phyloP scores from a whole-genome alignment of 2,888 invertebrate species.

The Heliconius ismenius region DNA sequence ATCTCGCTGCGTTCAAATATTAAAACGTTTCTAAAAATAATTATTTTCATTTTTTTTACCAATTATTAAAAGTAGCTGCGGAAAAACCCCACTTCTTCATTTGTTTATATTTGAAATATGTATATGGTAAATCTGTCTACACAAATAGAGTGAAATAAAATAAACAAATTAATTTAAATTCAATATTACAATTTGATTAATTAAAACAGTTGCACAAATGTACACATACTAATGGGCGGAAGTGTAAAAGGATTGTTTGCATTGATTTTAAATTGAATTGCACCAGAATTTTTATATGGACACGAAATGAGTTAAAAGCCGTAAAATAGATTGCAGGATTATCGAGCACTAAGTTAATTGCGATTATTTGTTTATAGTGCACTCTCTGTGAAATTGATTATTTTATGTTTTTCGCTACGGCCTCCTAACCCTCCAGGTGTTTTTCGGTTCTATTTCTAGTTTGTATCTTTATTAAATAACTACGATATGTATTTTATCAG shows the following conservation, averaged over 20 bases:
- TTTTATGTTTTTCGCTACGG: neutral
- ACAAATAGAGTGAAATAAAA: neutral
- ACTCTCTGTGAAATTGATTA: neutral
- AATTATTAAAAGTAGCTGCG: too few relatives aligned
- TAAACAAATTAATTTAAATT: neutral
- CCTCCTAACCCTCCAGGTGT: too few relatives aligned
- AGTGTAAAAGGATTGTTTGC: constrained; percentile 41
- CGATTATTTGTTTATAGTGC: constrained; percentile 14
- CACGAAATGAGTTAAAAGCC: constrained; percentile 35
- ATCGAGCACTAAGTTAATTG: constrained; percentile 24
- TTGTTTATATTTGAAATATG: too few relatives aligned
- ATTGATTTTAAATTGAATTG: constrained; percentile 45
- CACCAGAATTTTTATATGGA: constrained; percentile 38
- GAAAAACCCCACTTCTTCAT: too few relatives aligned
- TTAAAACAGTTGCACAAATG: neutral
- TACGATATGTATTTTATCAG: too few relatives aligned
- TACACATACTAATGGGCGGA: constrained; percentile 22
- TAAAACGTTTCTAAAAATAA: too few relatives aligned
- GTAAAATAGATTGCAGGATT: constrained; percentile 33
- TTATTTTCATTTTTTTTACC: too few relatives aligned
- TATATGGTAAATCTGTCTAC: too few relatives aligned
- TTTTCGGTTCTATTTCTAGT: neutral
- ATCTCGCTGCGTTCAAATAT: too few relatives aligned
- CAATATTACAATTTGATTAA: neutral
- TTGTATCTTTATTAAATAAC: neutral